Evolutionary conservation across 2,797 vertebrate species (phyloP), one percentile per base, ranked within the genome.

Genomic region (Rhinatrema bivittatum): DNA sequence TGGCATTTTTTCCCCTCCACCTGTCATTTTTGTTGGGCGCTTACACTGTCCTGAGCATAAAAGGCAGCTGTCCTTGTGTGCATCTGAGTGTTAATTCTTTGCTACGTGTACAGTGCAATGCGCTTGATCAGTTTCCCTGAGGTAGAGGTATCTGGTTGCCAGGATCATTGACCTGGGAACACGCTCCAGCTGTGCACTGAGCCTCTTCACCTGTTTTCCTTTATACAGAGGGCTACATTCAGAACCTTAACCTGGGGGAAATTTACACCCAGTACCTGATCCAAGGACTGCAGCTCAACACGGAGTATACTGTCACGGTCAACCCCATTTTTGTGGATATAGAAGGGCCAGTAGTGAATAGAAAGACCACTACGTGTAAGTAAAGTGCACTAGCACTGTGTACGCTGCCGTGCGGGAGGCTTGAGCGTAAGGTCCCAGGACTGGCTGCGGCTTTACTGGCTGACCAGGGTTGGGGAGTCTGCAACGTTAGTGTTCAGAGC

Each of bases 281-380:
- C 56, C 90, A 89, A 53, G 91, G 90, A 10, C 78, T 94, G n/a
- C 70, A 74, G 6, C 7, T 76, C 0, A 91, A 82, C 49, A 54
- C 58, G 0, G 86, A 90, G 28, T 89, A 93, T 69, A 79, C 55
- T 0, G 11, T 93, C 53, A 89, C 84, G 25, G 71, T 95, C 65
- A 94, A 92, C 57, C 87, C 91, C 14, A 79, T 95, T 53, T 95
- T 92, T 34, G 87, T 87, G 42, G 87, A 90, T 34, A 46, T 71
- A 0, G 91, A 94, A 56, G 91, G 91, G 0, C 90, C 90, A 0
- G 34, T 91, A 53, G 83, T 78, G 24, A 64, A 69, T 1, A 10
- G 47, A 13, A 80, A 46, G 42, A 49, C 68, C 20, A 85, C 64
- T 4, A 94, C 91, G 3, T 56, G 91, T 93, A 68, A 82, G 64